Base-by-base conservation (phyloP, 1,140 invertebrate genomes). In the Hypothenemus hampei region DNA sequence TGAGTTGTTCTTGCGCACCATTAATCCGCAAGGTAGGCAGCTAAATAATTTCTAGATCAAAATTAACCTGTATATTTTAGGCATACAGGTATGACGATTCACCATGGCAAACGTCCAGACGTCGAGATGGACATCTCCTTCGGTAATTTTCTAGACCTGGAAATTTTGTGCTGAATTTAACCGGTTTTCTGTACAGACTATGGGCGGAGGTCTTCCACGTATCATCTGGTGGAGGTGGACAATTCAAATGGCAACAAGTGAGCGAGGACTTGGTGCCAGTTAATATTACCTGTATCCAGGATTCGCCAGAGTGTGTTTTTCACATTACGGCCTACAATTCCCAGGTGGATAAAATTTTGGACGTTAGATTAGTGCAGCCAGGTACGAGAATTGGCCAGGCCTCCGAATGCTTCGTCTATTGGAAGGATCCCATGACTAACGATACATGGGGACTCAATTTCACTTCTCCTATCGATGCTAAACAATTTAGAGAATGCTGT, bases 181-280 rank as follows among this genome's bases (percentile, higher is more conserved):
- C 11, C 16, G 16, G 36, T 37, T 18, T 37, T 37, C 26, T 31
- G 26, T 73, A 68, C 81, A 94, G 93, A 78, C 76, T 97, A 66
- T 97, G 94, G 94, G 93, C 93, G 46, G 94, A 97, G 77, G 92
- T 97, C 65, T 97, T 97, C 76, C 90, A 95, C 73, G 94, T 97
- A 64, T 91, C 89, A 59, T 35, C 29, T 7, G 43, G 26, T 13
- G 88, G 88, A 31, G 83, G 86, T 35, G 91, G 91, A 49, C 89
- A 86, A 16, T 89, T 94, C 40, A 93, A 93, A 73, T 97, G 94
- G 94, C 89, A 94, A 78, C 91, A 96, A 76, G 90, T 98, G 48
- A 95, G 93, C 47, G 93, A 97, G 73, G 94, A 97, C 78, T 82
- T 97, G 69, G 94, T 98, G 48, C 94, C 94, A 49, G 92, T 97